A percentile compares a stretch with the other conserved stretches of the same genome.
These are phyloP conservation scores for Shargacucullia verbasci DNA, from an alignment of 2,888 invertebrate genomes.

Conservation along the genomic window DNA sequence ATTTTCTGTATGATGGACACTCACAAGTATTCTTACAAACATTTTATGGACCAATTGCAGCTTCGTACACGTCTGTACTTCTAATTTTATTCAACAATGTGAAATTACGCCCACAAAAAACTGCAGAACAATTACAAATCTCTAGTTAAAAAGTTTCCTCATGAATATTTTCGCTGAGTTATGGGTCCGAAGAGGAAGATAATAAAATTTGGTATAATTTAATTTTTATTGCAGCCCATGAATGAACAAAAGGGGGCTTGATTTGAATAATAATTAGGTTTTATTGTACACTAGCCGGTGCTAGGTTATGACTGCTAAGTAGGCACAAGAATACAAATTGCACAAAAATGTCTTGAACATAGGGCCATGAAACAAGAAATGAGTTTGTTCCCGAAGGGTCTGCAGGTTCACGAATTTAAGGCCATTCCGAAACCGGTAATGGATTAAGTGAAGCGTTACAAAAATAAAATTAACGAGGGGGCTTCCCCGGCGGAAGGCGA, in stretches of 20 bases:
- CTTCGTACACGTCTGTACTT: constrained; percentile 44
- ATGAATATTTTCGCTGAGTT: constrained; percentile 82
- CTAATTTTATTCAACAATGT: constrained; percentile 56
- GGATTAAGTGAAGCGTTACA: constrained; percentile 79
- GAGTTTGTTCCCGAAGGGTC: constrained; percentile 8
- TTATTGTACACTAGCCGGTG: constrained; percentile 58
- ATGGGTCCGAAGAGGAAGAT: constrained; percentile 77
- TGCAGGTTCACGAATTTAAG: constrained; percentile 39
- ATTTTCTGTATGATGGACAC: constrained; percentile 6
- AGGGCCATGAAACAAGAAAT: constrained; percentile 19
- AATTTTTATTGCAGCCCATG: constrained; percentile 79
- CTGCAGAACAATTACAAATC: constrained; percentile 70
- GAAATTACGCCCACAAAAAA: constrained; percentile 57
- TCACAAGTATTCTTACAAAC: constrained; percentile 1
- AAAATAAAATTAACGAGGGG: constrained; percentile 86
- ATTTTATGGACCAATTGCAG: constrained; percentile 20
- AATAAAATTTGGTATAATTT: constrained; percentile 81
- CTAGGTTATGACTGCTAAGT: constrained; percentile 47
- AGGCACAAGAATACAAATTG: constrained; percentile 16
- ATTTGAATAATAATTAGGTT: constrained; percentile 77
- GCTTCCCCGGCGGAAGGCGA: constrained; percentile 78
- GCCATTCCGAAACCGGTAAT: constrained; percentile 69
- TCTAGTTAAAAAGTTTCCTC: constrained; percentile 77
- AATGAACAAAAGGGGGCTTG: constrained; percentile 76
- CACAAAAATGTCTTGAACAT: constrained; percentile 11